Base-by-base conservation (phyloP, 2,888 invertebrate genomes). In the Heliconius charithonia region DNA sequence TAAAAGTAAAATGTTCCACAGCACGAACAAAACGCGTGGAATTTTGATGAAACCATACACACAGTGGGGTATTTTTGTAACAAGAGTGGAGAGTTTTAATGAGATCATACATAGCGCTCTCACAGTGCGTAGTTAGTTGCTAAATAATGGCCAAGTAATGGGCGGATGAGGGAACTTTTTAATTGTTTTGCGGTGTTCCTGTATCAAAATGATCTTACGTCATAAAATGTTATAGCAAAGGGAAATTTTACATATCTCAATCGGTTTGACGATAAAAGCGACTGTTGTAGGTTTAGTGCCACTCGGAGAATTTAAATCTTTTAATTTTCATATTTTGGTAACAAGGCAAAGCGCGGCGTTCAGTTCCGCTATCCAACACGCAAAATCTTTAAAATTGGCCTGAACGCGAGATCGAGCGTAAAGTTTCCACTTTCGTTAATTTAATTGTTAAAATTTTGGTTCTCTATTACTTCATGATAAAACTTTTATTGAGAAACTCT, bases 1-100 rank as follows among this genome's bases (percentile, higher is more conserved):
- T 41, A n/a, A 77, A 77, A 81, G 82, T 81, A 83, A 84, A 87
- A 88, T 88, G 88, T 88, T 87, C 85, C 85, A 84, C 80, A 84
- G 85, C 83, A 74, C 81, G 83, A 89, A 88, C 87, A 86, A 88
- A 85, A 37, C 82, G 85, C 85, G 82, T 84, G 84, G 88, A 87
- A 89, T 89, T 89, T 87, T 89, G 88, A 89, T 89, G 88, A 89
- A 87, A 83, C 85, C 76, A 76, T 78, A 84, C 80, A 86, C 84
- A 80, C 75, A 74, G 62, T 79, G 80, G 83, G 86, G 86, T 87
- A 87, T 87, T 87, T 87, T 87, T 87, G 86, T 85, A 88, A 88
- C 80, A 78, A 76, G 79, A 75, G 79, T 82, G 77, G 81, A 78
- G 79, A 77, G 78, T 83, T 84, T 82, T 87, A 87, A 86, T 83